Base-by-base conservation (phyloP, 2,888 invertebrate species). In the Drosophila basisetae region DNA sequence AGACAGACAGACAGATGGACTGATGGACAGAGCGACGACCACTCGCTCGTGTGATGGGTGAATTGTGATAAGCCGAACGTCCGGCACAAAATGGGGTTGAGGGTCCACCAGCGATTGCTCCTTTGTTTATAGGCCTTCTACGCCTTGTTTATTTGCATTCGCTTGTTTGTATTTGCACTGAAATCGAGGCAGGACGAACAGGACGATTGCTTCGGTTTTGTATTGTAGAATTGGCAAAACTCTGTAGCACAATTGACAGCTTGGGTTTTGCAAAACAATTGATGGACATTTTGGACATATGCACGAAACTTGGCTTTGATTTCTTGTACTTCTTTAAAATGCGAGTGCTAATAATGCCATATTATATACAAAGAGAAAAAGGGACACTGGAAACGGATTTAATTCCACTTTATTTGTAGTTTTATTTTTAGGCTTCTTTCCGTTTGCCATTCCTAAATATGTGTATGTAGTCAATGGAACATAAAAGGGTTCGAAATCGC, bases 161-260 rank as follows among this genome's bases (percentile, higher is more conserved):
- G 83, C 73, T 72, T 87, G 89, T 89, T 90, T 90, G 79, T 89
- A 75, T 88, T 88, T 91, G 89, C 89, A 86, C 70, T 81, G 87
- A 90, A 86, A 86, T 86, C 90, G 90, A 89, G 76, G 90, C 89
- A 81, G 62, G 28, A 60, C 74, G 39, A 58, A 74, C 69, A 31
- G 74, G 39, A 61, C 73, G 55, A 37, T 52, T 66, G 78, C 43
- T 70, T 60, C 33, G 72, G 66, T 61, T 66, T 68, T 78, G 80
- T 85, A 64, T 68, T 80, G 82, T 85, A 72, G 76, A 83, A 89
- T 90, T 82, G 87, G 80, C 82, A 90, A 90, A 87, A 82, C 72
- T 74, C 88, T 68, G 60, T 69, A 73, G 73, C 65, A 83, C 88
- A 84, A 90, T 91, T 87, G 91, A 76, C 89, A 80, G 86, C 84